phyloP scores from a whole-genome alignment of 2,797 vertebrate genomes.

The Rhinophrynus dorsalis region DNA sequence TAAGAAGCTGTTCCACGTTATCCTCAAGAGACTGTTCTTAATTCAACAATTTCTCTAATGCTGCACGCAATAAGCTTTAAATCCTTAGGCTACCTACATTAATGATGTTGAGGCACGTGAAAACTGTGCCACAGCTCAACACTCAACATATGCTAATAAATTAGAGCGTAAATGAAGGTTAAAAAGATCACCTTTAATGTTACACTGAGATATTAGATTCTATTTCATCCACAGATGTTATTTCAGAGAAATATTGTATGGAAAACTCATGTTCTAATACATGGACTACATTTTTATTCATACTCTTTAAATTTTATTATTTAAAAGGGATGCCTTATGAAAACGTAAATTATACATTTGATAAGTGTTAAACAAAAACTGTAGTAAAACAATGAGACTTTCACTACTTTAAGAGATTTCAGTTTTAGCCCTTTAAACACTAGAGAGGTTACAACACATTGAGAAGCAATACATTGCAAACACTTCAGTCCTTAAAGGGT shows the following conservation, averaged over 20 bases:
- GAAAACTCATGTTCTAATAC: too few relatives aligned
- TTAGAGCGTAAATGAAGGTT: slow-evolving; percentile 68
- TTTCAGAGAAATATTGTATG: slow-evolving; percentile 10
- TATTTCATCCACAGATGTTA: slow-evolving; percentile 30
- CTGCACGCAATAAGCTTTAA: slow-evolving; percentile 64
- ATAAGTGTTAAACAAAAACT: too few relatives aligned
- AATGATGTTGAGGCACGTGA: slow-evolving; percentile 55
- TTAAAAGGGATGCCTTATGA: too few relatives aligned
- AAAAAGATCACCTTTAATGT: slow-evolving; percentile 61
- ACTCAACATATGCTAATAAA: slow-evolving; percentile 62
- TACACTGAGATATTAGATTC: slow-evolving; percentile 16
- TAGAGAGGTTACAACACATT: too few relatives aligned
- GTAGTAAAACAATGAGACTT: too few relatives aligned
- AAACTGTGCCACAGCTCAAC: slow-evolving; percentile 56
- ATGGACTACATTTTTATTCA: too few relatives aligned
- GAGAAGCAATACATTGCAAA: too few relatives aligned
- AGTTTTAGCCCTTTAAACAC: too few relatives aligned
- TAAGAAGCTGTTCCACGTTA: slow-evolving; percentile 54
- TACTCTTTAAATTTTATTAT: too few relatives aligned
- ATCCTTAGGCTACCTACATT: slow-evolving; percentile 69
- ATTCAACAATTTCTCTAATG: slow-evolving; percentile 68
- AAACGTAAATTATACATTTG: too few relatives aligned
- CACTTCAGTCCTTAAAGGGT: too few relatives aligned
- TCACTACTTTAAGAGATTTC: too few relatives aligned
- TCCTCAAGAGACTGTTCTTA: slow-evolving; percentile 68